These are phyloP conservation scores for Zophobas atratus DNA, from an alignment of 1,140 invertebrate genomes.

Conservation along the genomic window DNA sequence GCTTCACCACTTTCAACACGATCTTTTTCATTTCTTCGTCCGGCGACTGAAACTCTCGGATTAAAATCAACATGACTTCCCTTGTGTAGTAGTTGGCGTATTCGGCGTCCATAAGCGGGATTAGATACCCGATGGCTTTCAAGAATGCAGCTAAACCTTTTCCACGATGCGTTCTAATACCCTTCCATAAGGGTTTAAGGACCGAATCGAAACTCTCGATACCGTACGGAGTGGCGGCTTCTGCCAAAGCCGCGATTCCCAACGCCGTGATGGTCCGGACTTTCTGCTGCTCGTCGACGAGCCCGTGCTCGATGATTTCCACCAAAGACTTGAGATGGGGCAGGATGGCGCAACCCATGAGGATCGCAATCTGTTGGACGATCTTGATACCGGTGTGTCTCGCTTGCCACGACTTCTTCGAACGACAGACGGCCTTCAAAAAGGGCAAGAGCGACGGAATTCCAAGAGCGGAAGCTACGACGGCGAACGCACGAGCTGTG, in stretches of 20 bases:
- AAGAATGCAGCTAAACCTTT: slow-evolving; percentile 99
- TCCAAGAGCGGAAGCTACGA: slow-evolving; percentile 98
- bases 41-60: slow-evolving; percentile 99
- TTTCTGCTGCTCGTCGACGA: slow-evolving; percentile 91
- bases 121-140: slow-evolving; percentile 99
- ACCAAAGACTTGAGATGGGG: slow-evolving; percentile 98
- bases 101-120: slow-evolving; percentile 99
- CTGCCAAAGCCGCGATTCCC: slow-evolving; percentile 97
- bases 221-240: slow-evolving; percentile 99
- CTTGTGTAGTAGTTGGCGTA: slow-evolving; percentile 99
- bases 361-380: slow-evolving; percentile 99
- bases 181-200: slow-evolving; percentile 98
- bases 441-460: slow-evolving; percentile 98
- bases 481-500: slow-evolving; percentile 98
- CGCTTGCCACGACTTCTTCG: slow-evolving; percentile 99
- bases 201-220: slow-evolving; percentile 99
- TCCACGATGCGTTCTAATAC: slow-evolving; percentile 97
- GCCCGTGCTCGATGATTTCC: slow-evolving; percentile 99
- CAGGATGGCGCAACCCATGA: slow-evolving; percentile 99
- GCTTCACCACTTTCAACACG: slow-evolving; percentile 99
- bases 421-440: slow-evolving; percentile 98
- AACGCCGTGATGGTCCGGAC: slow-evolving; percentile 98
- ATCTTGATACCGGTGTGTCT: slow-evolving; percentile 99
- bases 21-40: slow-evolving; percentile 99
- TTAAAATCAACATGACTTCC: slow-evolving; percentile 99